Evolutionary conservation across 2,113 vertebrate species (phyloP).

Genomic region (Romanogobio albipinnatus): DNA sequence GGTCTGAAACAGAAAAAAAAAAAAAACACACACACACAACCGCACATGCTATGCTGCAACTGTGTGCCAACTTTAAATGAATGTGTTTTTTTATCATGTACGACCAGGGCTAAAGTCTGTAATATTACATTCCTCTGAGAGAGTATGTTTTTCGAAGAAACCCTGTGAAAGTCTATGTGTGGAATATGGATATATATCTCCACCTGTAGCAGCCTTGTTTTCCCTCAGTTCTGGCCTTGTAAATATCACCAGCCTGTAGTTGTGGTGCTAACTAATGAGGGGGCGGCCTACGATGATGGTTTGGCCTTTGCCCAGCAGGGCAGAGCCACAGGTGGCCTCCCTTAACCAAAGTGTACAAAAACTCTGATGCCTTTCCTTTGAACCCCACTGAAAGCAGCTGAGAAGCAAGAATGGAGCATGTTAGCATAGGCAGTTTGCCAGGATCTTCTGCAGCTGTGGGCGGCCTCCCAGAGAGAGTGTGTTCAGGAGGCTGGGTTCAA

Average conservation of each 20-base stretch:
- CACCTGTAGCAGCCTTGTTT: slow-evolving; percentile 68
- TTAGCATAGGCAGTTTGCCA: slow-evolving; percentile 61
- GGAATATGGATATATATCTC: slow-evolving; percentile 63
- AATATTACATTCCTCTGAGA: background rate
- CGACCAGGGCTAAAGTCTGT: slow-evolving; percentile 1
- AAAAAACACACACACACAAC: background rate
- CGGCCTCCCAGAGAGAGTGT: slow-evolving; percentile 59
- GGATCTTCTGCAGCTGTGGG: slow-evolving; percentile 62
- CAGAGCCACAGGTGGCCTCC: slow-evolving; percentile 67
- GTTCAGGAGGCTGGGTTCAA: slow-evolving; percentile 44
- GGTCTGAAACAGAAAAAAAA: background rate
- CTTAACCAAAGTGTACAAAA: slow-evolving; percentile 58
- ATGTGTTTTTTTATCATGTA: background rate
- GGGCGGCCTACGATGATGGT: slow-evolving; percentile 35
- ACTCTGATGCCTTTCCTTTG: slow-evolving; percentile 36
- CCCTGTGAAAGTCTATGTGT: background rate
- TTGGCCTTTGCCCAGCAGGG: slow-evolving; percentile 59
- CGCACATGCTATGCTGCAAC: background rate
- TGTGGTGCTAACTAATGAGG: slow-evolving; percentile 62
- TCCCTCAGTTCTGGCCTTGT: slow-evolving; percentile 42
- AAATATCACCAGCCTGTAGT: slow-evolving; percentile 25
- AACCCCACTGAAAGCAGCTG: slow-evolving; percentile 49
- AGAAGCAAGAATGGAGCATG: slow-evolving; percentile 66
- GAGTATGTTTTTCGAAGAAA: slow-evolving; percentile 55
- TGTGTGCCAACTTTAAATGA: background rate